A percentile compares a stretch with the other conserved stretches of the same genome.
phyloP scores from a whole-genome alignment of 2,113 vertebrate species.

The Phalacrocorax carbo region DNA sequence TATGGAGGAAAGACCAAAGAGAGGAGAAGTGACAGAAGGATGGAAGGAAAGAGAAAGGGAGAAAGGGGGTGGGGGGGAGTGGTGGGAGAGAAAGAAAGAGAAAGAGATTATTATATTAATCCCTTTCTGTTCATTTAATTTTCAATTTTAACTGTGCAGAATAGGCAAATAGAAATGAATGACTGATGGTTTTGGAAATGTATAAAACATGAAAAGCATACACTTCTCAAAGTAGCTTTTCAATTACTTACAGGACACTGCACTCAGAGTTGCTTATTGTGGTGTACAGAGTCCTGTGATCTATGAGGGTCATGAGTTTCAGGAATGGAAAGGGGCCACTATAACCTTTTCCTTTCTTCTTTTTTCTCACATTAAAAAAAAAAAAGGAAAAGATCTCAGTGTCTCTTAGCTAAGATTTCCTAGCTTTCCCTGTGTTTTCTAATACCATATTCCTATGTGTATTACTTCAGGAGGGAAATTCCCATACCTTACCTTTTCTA shows the following conservation, averaged over 20 bases:
- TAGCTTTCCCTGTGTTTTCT: slow-evolving; percentile 36
- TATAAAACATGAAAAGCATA: not conserved
- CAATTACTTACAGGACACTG: not conserved
- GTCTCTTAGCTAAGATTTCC: slow-evolving; percentile 8
- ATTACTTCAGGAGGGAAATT: not conserved
- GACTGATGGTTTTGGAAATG: not conserved
- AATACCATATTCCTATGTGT: not conserved
- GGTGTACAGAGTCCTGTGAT: not conserved
- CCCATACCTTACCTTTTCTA: not conserved
- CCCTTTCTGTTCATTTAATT: not conserved
- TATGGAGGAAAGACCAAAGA: not conserved
- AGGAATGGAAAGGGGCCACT: not conserved
- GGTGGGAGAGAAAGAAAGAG: too few species aligned
- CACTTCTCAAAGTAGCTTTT: not conserved
- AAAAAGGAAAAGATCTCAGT: not conserved
- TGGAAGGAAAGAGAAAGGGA: not conserved
- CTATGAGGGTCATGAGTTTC: not conserved
- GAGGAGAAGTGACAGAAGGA: not conserved
- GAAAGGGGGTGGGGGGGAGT: too few species aligned
- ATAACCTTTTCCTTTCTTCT: slow-evolving; percentile 2
- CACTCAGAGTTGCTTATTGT: slow-evolving; percentile 9
- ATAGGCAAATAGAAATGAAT: not conserved
- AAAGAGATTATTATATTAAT: not conserved
- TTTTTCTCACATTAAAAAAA: not conserved
- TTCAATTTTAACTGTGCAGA: not conserved